Conservation (phyloP, 2,113 vertebrate species). For the Megaceryle maxima region DNA sequence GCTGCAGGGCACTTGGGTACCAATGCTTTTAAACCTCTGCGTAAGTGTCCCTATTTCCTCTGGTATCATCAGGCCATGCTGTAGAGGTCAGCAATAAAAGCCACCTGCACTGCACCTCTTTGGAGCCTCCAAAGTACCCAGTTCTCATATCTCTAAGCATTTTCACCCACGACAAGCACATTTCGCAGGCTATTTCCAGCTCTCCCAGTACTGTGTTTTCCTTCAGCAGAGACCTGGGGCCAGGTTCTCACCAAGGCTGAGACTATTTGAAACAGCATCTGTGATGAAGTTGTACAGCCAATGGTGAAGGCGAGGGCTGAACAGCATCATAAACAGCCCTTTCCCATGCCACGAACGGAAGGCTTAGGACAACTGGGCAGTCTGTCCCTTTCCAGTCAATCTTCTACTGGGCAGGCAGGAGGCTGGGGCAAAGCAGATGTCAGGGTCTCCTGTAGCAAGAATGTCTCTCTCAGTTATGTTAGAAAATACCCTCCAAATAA, state of each 20-base stretch:
- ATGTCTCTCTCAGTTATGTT: neutral
- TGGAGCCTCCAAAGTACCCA: accelerated
- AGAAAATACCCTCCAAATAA: neutral
- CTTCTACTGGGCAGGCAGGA: neutral
- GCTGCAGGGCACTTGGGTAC: neutral
- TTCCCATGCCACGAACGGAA: neutral
- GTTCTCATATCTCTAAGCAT: too few species aligned
- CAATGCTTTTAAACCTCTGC: too few species aligned
- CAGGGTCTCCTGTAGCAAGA: neutral
- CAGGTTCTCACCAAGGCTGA: neutral
- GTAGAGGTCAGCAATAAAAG: neutral
- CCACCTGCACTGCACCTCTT: neutral
- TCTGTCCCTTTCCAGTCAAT: neutral
- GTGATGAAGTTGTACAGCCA: too few species aligned
- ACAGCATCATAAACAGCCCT: accelerated
- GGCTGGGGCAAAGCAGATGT: neutral
- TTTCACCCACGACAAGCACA: accelerated
- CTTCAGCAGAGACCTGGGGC: neutral
- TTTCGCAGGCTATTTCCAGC: neutral
- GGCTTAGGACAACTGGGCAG: neutral
- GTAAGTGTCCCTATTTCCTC: accelerated
- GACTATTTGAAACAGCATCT: accelerated
- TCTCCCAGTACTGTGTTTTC: neutral
- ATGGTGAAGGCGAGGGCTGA: accelerated
- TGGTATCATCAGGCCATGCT: accelerated